Evolutionary conservation across 37 sponge, comb jelly and placozoan genomes (phyloP).

Genomic region (Mnemiopsis leidyi): DNA sequence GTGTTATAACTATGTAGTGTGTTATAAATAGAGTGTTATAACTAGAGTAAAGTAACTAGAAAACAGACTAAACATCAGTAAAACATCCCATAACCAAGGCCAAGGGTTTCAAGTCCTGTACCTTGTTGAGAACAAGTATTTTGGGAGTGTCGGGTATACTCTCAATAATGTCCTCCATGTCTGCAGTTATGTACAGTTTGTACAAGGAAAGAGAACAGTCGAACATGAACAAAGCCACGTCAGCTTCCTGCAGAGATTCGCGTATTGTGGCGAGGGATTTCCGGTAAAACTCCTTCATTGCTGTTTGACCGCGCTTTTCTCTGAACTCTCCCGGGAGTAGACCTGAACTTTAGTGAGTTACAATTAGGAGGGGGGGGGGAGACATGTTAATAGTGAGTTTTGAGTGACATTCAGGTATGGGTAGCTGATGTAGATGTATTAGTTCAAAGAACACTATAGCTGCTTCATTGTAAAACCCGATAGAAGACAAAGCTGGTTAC

Average conservation of each 20-base stretch:
- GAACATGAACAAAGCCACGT: conserved; percentile 20
- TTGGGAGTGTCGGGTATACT: neutral
- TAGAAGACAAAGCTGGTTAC: too few species aligned
- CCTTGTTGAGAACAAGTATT: conserved; percentile 48
- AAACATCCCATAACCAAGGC: too few species aligned
- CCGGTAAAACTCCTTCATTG: neutral
- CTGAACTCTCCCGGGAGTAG: neutral
- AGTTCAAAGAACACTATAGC: too few species aligned
- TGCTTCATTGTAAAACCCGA: too few species aligned
- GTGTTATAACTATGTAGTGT: too few species aligned
- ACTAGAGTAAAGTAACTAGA: too few species aligned
- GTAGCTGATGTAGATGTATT: too few species aligned
- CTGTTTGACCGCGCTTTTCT: neutral
- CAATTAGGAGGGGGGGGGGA: neutral
- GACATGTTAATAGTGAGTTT: too few species aligned
- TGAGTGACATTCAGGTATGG: too few species aligned
- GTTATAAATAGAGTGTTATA: too few species aligned
- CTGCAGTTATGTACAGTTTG: conserved; percentile 15
- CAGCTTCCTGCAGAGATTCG: neutral
- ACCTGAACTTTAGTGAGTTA: neutral
- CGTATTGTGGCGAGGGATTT: neutral
- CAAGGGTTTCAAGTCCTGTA: too few species aligned
- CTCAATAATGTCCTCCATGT: neutral
- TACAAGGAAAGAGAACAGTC: neutral
- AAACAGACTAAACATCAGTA: too few species aligned